Percentiles rank a stretch among this genome's conserved stretches.
These are phyloP conservation scores for Macrocentrus cingulum DNA, from an alignment of 1,140 invertebrate genomes.

Conservation along the genomic window DNA sequence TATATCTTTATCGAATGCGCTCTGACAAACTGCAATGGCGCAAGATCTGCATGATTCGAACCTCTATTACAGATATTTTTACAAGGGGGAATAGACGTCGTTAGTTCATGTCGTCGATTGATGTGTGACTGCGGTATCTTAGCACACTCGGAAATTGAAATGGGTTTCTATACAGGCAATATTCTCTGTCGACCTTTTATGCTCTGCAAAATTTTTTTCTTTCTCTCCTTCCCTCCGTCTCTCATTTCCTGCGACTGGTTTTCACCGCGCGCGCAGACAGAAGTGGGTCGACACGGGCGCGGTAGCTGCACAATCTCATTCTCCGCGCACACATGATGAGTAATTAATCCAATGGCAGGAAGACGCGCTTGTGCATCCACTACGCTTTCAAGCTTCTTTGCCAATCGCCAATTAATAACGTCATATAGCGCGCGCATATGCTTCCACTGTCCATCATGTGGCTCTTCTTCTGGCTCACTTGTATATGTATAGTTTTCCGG, in stretches of 20 bases:
- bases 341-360: constrained; percentile 52
- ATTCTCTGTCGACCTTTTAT: constrained; percentile 37
- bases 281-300: constrained; percentile 54
- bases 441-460: constrained; percentile 36
- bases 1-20: constrained; percentile 55
- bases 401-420: constrained; percentile 51
- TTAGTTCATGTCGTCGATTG: too few relatives aligned
- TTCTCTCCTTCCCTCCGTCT: constrained; percentile 11
- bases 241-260: constrained; percentile 15
- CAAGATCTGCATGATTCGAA: constrained; percentile 56
- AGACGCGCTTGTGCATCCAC: constrained; percentile 18
- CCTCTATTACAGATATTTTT: too few relatives aligned
- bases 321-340: constrained; percentile 50
- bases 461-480: constrained; percentile 10
- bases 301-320: constrained; percentile 53
- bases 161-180: constrained; percentile 17
- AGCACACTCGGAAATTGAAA: constrained; percentile 23
- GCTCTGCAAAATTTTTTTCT: constrained; percentile 1
- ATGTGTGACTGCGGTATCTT: too few relatives aligned
- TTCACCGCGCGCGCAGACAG: constrained; percentile 29
- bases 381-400: too few relatives aligned
- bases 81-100: too few relatives aligned
- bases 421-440: constrained; percentile 44
- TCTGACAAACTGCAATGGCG: constrained; percentile 54
- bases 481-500: constrained; percentile 15